phyloP scores from a whole-genome alignment of 2,797 vertebrate genomes.

The Typhlichthys eigenmanni region DNA sequence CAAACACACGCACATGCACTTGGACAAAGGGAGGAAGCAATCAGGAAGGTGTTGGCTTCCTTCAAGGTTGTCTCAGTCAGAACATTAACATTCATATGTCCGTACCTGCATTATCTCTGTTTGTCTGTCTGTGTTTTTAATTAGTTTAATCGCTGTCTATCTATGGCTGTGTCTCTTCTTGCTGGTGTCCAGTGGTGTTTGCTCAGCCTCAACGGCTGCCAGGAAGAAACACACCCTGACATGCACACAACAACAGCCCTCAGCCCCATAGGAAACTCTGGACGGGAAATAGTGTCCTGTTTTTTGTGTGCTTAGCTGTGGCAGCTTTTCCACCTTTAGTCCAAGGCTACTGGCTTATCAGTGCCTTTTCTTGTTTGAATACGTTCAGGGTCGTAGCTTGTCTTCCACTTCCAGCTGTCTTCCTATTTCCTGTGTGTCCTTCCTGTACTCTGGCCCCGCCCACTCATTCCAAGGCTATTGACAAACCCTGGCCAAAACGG shows the following conservation, averaged over 20 bases:
- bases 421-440: constrained; percentile 9
- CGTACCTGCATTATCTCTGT: constrained; percentile 14
- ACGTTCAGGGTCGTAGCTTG: constrained; percentile 4
- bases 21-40: background rate
- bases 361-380: constrained; percentile 2
- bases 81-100: background rate
- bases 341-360: background rate
- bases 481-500: background rate
- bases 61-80: constrained; percentile 6
- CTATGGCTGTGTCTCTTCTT: constrained; percentile 36
- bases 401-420: constrained; percentile 5
- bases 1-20: background rate
- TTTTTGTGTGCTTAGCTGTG: constrained; percentile 13
- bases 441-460: background rate
- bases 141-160: constrained; percentile 23
- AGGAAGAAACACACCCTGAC: constrained; percentile 26
- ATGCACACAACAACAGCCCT: constrained; percentile 27
- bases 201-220: constrained; percentile 54
- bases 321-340: background rate
- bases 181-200: constrained; percentile 56
- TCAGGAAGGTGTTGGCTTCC: background rate
- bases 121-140: background rate
- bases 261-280: constrained; percentile 55
- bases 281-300: constrained; percentile 28
- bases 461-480: background rate